Evolutionary conservation across 2,113 vertebrate genomes (phyloP).

Genomic region (Ginglymostoma cirratum): DNA sequence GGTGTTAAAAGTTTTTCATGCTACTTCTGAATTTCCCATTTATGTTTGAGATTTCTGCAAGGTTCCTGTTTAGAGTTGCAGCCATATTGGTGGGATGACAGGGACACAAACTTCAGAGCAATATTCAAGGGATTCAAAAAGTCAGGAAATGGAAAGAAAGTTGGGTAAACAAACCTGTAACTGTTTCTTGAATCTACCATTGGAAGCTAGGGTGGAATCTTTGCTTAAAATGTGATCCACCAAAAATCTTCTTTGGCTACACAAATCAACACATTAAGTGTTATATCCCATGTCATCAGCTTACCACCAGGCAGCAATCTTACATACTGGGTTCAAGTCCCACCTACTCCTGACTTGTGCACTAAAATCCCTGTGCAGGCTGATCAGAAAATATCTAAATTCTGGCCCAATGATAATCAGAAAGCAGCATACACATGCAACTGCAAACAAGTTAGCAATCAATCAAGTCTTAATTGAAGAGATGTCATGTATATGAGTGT

Average conservation of each 20-base stretch:
- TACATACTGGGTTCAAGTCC: background rate
- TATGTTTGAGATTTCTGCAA: background rate
- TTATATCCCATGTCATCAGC: background rate
- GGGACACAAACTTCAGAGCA: background rate
- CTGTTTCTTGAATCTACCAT: background rate
- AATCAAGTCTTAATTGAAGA: background rate
- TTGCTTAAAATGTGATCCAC: background rate
- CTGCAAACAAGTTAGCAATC: background rate
- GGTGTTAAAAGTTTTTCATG: background rate
- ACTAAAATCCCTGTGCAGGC: too few species aligned
- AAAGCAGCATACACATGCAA: background rate
- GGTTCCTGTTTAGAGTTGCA: background rate
- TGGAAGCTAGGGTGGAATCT: background rate
- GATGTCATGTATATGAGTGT: background rate
- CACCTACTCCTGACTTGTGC: too few species aligned
- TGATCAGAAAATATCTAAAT: too few species aligned
- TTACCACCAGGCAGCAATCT: background rate
- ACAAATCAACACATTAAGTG: background rate
- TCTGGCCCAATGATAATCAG: background rate
- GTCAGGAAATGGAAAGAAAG: background rate
- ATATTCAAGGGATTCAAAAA: background rate
- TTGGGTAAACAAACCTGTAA: background rate
- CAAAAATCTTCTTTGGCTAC: background rate
- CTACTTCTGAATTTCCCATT: background rate
- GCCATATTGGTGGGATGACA: background rate